Evolutionary conservation across 2,888 invertebrate species (phyloP).

Genomic region (Orchestes rusci): DNA sequence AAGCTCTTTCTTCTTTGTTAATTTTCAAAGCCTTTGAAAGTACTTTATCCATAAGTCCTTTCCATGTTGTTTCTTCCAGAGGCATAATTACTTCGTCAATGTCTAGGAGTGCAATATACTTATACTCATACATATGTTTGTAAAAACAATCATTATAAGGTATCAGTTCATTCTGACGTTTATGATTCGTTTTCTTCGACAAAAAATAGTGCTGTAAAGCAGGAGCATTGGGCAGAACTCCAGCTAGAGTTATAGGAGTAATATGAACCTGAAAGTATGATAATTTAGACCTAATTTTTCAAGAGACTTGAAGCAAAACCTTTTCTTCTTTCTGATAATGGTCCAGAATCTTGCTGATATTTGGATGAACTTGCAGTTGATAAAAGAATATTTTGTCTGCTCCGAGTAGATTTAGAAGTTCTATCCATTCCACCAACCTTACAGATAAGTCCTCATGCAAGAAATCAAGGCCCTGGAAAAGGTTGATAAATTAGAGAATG

Average conservation of each 20-base stretch:
- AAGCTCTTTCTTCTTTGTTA: constrained; percentile 61
- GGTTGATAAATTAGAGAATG: not conserved
- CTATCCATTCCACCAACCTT: constrained; percentile 90
- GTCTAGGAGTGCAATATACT: constrained; percentile 85
- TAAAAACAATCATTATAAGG: constrained; percentile 96
- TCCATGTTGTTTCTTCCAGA: constrained; percentile 64
- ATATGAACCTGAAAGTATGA: constrained; percentile 51
- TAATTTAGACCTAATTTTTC: not conserved
- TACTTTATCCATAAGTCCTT: constrained; percentile 63
- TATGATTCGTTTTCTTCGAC: constrained; percentile 85
- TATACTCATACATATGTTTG: constrained; percentile 83
- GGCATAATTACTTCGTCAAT: constrained; percentile 93
- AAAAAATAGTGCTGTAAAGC: constrained; percentile 84
- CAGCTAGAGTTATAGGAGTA: constrained; percentile 55
- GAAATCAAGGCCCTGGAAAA: constrained; percentile 69
- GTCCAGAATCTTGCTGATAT: constrained; percentile 74
- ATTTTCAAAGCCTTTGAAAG: constrained; percentile 61
- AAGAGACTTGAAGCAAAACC: constrained; percentile 9
- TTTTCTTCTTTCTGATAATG: constrained; percentile 50
- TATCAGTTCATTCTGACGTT: constrained; percentile 89
- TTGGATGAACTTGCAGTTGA: constrained; percentile 84
- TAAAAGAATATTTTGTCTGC: constrained; percentile 91
- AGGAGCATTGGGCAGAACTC: constrained; percentile 84
- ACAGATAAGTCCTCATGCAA: constrained; percentile 86
- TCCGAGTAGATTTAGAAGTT: constrained; percentile 75